Percentiles rank a stretch among this genome's conserved stretches.
phyloP scores from a whole-genome alignment of 23 tunicate species.

The Halocynthia aurantium region DNA sequence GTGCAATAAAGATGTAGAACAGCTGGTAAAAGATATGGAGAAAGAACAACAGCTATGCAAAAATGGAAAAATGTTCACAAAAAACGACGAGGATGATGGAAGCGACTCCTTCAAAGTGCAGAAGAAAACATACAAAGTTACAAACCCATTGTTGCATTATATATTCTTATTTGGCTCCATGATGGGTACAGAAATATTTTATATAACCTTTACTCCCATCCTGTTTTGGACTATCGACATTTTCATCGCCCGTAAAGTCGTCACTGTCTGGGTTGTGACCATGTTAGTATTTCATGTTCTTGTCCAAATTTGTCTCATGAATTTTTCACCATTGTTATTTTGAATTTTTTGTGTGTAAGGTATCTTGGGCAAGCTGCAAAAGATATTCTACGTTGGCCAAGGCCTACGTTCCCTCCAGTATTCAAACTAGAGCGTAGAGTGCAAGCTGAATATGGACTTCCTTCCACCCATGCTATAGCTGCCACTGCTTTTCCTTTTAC shows the following conservation, averaged over 20 bases:
- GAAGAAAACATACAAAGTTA: constrained; percentile 20
- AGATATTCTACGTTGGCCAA: constrained; percentile 75
- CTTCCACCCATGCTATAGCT: constrained; percentile 99
- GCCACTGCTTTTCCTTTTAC: constrained; percentile 87
- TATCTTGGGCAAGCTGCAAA: constrained; percentile 98
- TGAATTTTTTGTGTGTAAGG: constrained; percentile 28
- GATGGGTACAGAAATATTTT: constrained; percentile 88
- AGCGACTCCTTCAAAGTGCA: background rate
- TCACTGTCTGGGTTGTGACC: constrained; percentile 93
- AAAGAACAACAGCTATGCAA: constrained; percentile 1
- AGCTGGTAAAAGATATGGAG: background rate
- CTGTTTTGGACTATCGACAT: constrained; percentile 92
- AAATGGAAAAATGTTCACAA: background rate
- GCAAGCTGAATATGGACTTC: constrained; percentile 91
- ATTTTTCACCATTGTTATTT: background rate
- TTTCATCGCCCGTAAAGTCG: constrained; percentile 68
- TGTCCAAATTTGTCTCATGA: background rate
- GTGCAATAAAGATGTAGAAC: background rate
- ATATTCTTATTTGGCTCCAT: constrained; percentile 74
- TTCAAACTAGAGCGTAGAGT: constrained; percentile 88
- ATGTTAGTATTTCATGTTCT: constrained; percentile 54
- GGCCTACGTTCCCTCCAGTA: constrained; percentile 87
- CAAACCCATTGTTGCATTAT: constrained; percentile 58
- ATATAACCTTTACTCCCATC: constrained; percentile 71
- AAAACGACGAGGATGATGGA: background rate